A percentile compares a stretch with the other conserved stretches of the same genome.
These are phyloP conservation scores for Amphipyra berbera DNA, from an alignment of 2,888 invertebrate genomes.

Conservation along the genomic window DNA sequence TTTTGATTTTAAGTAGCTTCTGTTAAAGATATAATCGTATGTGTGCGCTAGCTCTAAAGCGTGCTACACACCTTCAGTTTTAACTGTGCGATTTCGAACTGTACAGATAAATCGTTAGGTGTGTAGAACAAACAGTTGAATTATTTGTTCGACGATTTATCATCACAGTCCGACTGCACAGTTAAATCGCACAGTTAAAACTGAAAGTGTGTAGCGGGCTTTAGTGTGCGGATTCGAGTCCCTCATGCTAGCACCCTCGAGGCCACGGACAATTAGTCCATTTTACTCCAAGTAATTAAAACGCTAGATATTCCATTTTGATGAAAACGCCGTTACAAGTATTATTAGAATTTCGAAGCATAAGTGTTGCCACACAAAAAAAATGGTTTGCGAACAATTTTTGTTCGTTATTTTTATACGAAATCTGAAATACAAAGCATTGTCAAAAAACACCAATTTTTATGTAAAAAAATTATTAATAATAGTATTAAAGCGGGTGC, in stretches of 20 bases:
- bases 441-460: conserved; percentile 2
- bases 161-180: too few species aligned
- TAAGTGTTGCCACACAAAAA: conserved; percentile 39
- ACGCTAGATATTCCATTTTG: conserved; percentile 49
- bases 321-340: conserved; percentile 45
- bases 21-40: conserved; percentile 1
- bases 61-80: too few species aligned
- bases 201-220: too few species aligned
- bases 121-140: too few species aligned
- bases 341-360: conserved; percentile 41
- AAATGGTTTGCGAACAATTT: conserved; percentile 40
- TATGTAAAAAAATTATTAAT: neutral
- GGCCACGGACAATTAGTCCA: conserved; percentile 12
- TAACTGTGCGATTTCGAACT: too few species aligned
- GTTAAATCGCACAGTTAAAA: too few species aligned
- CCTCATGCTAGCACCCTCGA: conserved; percentile 1
- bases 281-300: conserved; percentile 42
- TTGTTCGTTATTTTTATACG: conserved; percentile 47
- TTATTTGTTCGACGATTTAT: too few species aligned
- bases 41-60: conserved; percentile 32
- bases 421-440: conserved; percentile 17
- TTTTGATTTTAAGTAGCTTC: too few species aligned
- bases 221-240: neutral
- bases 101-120: too few species aligned
- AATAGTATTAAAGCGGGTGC: conserved; percentile 40